A percentile compares a stretch with the other conserved stretches of the same genome.
Conservation (phyloP, 2,888 invertebrate genomes). For the Leptinotarsa peninsularis region DNA sequence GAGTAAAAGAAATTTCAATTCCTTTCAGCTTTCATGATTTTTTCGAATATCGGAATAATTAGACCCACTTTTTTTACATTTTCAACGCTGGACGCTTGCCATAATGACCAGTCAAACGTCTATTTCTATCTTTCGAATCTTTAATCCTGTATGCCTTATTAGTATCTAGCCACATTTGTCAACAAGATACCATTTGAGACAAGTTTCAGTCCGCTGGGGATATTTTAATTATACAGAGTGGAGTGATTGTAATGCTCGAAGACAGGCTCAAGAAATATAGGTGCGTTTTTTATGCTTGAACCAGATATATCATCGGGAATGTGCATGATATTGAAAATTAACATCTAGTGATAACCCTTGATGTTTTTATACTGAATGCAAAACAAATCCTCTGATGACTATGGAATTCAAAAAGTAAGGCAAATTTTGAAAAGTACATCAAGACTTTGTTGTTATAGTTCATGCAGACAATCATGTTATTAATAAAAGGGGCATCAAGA, state of each 20-base stretch:
- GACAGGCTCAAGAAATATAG: not conserved
- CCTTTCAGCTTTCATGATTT: not conserved
- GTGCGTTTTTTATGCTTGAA: not conserved
- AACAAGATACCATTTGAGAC: conserved; percentile 30
- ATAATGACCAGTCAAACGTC: conserved; percentile 24
- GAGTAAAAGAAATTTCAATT: not conserved
- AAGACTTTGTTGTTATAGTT: too few relatives aligned
- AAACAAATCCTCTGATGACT: too few relatives aligned
- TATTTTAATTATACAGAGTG: conserved; percentile 25
- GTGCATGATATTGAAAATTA: not conserved
- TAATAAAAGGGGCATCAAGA: too few relatives aligned
- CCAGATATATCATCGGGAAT: not conserved
- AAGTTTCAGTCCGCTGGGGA: conserved; percentile 21
- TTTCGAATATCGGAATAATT: conserved; percentile 4
- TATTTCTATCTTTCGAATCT: conserved; percentile 24
- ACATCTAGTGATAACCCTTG: too few relatives aligned
- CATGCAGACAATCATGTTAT: too few relatives aligned
- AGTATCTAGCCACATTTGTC: conserved; percentile 31
- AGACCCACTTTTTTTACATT: conserved; percentile 6
- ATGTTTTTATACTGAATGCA: too few relatives aligned
- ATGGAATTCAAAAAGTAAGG: too few relatives aligned
- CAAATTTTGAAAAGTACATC: too few relatives aligned
- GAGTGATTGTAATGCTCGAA: not conserved
- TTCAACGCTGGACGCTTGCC: not conserved
- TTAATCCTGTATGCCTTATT: conserved; percentile 29